Evolutionary conservation across 2,113 vertebrate genomes (phyloP).

Genomic region (Cyanocitta stelleri): DNA sequence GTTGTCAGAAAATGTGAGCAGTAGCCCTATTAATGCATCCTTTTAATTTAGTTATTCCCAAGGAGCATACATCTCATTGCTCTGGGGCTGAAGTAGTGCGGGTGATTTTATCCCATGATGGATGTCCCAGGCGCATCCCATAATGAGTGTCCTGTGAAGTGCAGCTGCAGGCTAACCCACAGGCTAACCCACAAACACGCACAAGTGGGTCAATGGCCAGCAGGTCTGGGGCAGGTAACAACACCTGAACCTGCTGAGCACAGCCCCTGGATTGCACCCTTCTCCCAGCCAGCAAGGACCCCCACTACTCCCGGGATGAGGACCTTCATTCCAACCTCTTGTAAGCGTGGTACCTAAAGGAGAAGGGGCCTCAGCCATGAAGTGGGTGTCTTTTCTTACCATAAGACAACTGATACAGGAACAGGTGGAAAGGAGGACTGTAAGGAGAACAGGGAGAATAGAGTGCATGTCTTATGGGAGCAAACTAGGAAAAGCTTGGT

Average conservation of each 20-base stretch:
- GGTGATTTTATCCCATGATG: neutral
- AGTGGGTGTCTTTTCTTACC: neutral
- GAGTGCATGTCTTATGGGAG: neutral
- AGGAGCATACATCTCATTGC: neutral
- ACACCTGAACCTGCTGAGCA: neutral
- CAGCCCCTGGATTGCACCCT: neutral
- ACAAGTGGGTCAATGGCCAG: neutral
- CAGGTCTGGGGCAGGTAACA: neutral
- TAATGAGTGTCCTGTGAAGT: neutral
- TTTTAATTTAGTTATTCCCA: conserved; percentile 43
- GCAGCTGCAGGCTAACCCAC: neutral
- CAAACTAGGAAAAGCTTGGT: neutral
- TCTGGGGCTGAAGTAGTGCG: neutral
- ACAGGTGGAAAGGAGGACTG: neutral
- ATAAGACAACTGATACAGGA: neutral
- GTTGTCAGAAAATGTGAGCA: conserved; percentile 32
- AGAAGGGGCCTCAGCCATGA: neutral
- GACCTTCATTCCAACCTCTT: neutral
- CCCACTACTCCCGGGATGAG: no score
- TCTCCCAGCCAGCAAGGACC: neutral
- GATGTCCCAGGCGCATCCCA: neutral
- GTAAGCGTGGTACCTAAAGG: neutral
- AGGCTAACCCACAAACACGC: neutral
- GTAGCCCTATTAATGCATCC: neutral
- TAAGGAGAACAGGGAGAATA: neutral